Evolutionary conservation across 2,113 vertebrate species (phyloP).

Genomic region (Cheirogaleus medius): DNA sequence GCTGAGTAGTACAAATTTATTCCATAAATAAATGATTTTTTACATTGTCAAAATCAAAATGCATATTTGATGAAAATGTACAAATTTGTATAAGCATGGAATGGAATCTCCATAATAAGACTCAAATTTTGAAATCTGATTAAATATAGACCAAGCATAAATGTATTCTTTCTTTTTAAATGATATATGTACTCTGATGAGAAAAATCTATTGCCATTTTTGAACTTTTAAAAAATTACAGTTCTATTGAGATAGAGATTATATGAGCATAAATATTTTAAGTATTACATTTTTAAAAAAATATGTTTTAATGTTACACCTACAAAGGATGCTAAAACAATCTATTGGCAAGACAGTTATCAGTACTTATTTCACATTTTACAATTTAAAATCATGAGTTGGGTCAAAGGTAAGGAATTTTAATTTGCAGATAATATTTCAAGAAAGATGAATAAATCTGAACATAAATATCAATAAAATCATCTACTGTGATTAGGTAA

Average conservation of each 20-base stretch:
- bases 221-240: background rate
- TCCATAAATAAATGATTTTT: background rate
- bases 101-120: background rate
- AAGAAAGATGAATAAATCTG: background rate
- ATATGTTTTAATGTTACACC: background rate
- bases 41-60: background rate
- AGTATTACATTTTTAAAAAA: background rate
- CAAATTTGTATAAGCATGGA: background rate
- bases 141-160: background rate
- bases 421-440: background rate
- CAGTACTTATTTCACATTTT: background rate
- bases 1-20: background rate
- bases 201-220: background rate
- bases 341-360: background rate
- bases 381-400: background rate
- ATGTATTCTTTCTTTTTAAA: background rate
- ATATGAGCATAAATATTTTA: background rate
- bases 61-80: background rate
- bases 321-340: background rate
- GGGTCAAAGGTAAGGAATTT: background rate
- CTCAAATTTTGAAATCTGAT: background rate
- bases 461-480: background rate
- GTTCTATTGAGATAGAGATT: background rate
- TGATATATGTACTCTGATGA: background rate
- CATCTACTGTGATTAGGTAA: background rate